phyloP scores from a whole-genome alignment of 2,797 vertebrate genomes.

The Carcharodon carcharias region DNA sequence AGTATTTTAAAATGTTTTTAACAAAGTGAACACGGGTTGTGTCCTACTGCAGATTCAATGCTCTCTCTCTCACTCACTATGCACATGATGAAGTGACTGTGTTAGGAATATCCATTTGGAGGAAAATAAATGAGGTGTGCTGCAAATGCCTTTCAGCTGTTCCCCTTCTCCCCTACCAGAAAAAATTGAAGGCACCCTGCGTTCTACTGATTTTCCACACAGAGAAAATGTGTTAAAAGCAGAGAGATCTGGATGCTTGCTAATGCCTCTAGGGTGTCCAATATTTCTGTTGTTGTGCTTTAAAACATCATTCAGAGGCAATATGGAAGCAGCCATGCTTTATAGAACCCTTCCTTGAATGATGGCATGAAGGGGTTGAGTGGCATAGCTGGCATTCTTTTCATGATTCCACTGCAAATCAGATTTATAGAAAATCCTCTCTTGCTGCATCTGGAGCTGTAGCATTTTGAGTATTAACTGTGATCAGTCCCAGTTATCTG shows the following conservation, averaged over 20 bases:
- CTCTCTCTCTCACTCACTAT: background rate
- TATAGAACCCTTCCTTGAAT: background rate
- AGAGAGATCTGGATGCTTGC: background rate
- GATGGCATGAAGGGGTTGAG: no score
- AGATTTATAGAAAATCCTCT: background rate
- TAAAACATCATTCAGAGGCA: background rate
- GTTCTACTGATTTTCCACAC: background rate
- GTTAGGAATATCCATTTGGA: background rate
- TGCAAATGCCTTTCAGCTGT: slow-evolving; percentile 28
- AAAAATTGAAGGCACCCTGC: background rate
- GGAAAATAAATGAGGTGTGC: slow-evolving; percentile 25
- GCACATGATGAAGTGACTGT: background rate
- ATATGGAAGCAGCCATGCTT: background rate
- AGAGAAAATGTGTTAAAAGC: background rate
- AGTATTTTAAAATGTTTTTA: background rate
- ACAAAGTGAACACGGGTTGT: background rate
- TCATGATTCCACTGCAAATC: background rate
- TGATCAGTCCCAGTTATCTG: background rate
- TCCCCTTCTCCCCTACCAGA: background rate
- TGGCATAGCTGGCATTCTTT: background rate
- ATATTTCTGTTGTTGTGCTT: background rate
- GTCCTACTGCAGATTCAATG: background rate
- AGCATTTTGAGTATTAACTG: background rate
- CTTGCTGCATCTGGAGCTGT: background rate
- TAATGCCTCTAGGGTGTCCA: background rate